Conservation (phyloP, 2,888 invertebrate genomes). For the Apamea epomidion region DNA sequence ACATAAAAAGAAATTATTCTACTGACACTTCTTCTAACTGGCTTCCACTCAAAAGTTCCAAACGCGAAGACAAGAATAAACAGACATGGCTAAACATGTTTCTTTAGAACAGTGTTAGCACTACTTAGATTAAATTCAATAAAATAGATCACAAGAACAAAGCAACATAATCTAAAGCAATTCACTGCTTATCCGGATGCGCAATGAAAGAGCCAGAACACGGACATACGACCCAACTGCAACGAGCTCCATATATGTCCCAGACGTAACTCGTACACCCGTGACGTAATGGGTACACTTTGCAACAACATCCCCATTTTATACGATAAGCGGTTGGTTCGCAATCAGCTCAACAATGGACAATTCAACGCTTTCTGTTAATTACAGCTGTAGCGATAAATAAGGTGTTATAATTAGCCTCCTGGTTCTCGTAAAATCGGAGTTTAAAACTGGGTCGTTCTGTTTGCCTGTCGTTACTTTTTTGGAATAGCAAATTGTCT, state of each 20-base stretch:
- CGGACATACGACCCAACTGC: conserved; percentile 40
- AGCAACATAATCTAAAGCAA: conserved; percentile 20
- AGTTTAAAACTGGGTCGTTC: conserved; percentile 2
- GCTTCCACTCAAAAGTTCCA: not conserved
- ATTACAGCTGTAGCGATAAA: conserved; percentile 38
- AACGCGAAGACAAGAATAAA: not conserved
- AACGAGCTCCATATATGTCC: conserved; percentile 40
- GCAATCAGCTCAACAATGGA: conserved; percentile 44
- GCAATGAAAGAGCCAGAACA: conserved; percentile 33
- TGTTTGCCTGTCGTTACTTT: not conserved
- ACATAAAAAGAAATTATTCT: not conserved
- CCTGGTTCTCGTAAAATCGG: conserved; percentile 17
- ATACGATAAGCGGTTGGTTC: conserved; percentile 53
- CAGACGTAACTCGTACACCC: conserved; percentile 53
- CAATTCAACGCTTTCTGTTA: conserved; percentile 47
- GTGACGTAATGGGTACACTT: conserved; percentile 45
- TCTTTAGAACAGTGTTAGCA: not conserved
- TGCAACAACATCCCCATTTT: conserved; percentile 57
- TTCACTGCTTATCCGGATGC: conserved; percentile 16
- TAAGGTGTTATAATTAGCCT: conserved; percentile 34
- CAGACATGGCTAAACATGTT: not conserved
- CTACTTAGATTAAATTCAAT: not conserved
- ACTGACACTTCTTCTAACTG: not conserved
- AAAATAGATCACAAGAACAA: not conserved
- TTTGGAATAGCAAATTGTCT: not conserved